These are phyloP conservation scores for Parnassius orleans DNA, from an alignment of 2,888 invertebrate genomes.

Conservation along the genomic window DNA sequence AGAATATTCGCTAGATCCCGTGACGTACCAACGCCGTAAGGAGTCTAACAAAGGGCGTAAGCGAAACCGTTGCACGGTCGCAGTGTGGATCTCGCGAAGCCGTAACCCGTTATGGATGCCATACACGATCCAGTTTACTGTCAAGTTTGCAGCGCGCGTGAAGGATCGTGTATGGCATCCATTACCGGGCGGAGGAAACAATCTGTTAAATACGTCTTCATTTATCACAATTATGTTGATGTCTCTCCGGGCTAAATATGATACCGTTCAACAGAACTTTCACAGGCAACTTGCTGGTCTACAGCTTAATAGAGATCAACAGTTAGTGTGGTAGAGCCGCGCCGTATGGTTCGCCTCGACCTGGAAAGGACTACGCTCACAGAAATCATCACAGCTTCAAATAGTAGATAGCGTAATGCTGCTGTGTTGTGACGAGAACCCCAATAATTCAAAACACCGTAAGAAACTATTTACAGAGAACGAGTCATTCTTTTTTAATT, in stretches of 20 bases:
- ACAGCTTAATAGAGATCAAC: conserved; percentile 13
- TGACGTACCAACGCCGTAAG: background rate
- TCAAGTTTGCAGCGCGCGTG: too few relatives aligned
- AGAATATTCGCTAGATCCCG: background rate
- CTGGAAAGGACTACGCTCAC: too few relatives aligned
- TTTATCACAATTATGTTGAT: conserved; percentile 22
- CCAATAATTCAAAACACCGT: too few relatives aligned
- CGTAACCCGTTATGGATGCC: too few relatives aligned
- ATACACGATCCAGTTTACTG: too few relatives aligned
- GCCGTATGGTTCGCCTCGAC: too few relatives aligned
- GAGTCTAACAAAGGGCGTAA: background rate
- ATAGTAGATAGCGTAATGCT: too few relatives aligned
- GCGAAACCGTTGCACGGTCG: background rate
- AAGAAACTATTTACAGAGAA: too few relatives aligned
- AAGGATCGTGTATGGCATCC: too few relatives aligned
- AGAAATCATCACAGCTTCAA: too few relatives aligned
- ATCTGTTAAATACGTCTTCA: conserved; percentile 21
- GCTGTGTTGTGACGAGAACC: too few relatives aligned
- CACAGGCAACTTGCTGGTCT: conserved; percentile 13
- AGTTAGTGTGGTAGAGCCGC: background rate
- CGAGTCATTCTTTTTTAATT: too few relatives aligned
- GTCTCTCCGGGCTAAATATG: conserved; percentile 9
- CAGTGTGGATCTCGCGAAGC: background rate
- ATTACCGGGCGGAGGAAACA: conserved; percentile 6
- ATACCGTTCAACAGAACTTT: conserved; percentile 9